A percentile compares a stretch with the other conserved stretches of the same genome.
Evolutionary conservation across 2,888 invertebrate genomes (phyloP).

Genomic region (Anoplius nigerrimus): DNA sequence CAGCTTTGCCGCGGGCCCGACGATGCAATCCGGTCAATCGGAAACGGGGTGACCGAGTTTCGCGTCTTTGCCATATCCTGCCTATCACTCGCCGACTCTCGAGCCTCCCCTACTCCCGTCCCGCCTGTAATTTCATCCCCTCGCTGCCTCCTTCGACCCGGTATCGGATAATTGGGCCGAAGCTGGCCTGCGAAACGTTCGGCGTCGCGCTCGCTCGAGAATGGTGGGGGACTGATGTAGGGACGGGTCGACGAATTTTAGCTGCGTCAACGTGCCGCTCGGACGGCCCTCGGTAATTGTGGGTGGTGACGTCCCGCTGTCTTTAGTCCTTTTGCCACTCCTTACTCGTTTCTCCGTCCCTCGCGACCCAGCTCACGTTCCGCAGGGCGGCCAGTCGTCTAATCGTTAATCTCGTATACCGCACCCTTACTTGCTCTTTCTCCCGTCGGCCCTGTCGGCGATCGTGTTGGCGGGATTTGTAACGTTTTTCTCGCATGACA

Average conservation of each 20-base stretch:
- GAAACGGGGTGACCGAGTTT: slow-evolving; percentile 60
- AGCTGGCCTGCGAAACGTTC: too few species aligned
- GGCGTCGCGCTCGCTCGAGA: background rate
- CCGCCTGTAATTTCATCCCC: too few species aligned
- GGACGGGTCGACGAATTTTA: too few species aligned
- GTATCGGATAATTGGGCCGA: too few species aligned
- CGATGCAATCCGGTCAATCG: slow-evolving; percentile 51
- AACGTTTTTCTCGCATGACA: too few species aligned
- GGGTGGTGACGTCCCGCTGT: background rate
- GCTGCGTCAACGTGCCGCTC: background rate
- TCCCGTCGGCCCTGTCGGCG: too few species aligned
- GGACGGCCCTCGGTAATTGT: background rate
- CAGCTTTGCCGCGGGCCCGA: too few species aligned
- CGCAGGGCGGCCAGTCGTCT: slow-evolving; percentile 36
- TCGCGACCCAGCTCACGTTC: slow-evolving; percentile 43
- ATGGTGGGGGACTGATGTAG: background rate
- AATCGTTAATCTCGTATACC: slow-evolving; percentile 36
- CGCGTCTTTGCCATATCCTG: slow-evolving; percentile 16
- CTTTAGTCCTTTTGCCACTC: background rate
- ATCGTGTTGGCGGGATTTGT: too few species aligned
- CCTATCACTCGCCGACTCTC: background rate
- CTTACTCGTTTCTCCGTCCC: background rate
- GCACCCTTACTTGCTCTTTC: slow-evolving; percentile 2
- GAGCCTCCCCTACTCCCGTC: too few species aligned
- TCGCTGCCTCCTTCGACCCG: too few species aligned